Conservation (phyloP, 2,888 invertebrate species). For the Epirrita christyi region DNA sequence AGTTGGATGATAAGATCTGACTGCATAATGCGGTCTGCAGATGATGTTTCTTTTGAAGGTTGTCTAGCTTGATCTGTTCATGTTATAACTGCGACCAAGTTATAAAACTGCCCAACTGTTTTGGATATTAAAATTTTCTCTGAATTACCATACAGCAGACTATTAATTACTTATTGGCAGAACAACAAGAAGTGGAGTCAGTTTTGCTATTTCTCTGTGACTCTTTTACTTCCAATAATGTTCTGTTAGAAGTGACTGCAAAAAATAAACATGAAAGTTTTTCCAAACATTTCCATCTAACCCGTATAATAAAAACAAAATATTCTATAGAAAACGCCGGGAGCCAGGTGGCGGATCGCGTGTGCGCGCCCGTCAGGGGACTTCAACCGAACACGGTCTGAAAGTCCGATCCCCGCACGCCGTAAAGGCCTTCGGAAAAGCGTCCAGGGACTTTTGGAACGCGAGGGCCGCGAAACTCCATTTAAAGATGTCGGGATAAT, state of each 20-base stretch:
- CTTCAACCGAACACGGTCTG: conserved; percentile 53
- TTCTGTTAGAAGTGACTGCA: neutral
- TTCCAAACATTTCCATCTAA: conserved; percentile 26
- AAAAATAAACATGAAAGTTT: conserved; percentile 6
- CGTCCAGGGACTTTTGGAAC: conserved; percentile 65
- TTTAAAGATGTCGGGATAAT: conserved; percentile 84
- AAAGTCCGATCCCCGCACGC: conserved; percentile 58
- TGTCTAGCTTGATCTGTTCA: neutral
- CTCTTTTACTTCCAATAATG: neutral
- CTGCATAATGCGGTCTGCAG: conserved; percentile 23
- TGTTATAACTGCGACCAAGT: neutral
- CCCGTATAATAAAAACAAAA: conserved; percentile 30
- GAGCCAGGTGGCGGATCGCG: conserved; percentile 69
- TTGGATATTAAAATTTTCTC: neutral
- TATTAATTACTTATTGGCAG: neutral
- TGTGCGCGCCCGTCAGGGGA: conserved; percentile 61
- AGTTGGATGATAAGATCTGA: conserved; percentile 29
- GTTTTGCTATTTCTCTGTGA: no score
- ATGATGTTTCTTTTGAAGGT: conserved; percentile 18
- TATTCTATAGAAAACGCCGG: conserved; percentile 44
- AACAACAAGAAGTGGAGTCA: neutral
- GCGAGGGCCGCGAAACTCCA: conserved; percentile 80
- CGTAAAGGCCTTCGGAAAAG: conserved; percentile 56
- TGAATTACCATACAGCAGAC: no score
- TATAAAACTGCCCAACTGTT: neutral